Evolutionary conservation across 2,113 vertebrate genomes (phyloP), one percentile per base, ranked within the genome.

Genomic region (Urocitellus parryii): DNA sequence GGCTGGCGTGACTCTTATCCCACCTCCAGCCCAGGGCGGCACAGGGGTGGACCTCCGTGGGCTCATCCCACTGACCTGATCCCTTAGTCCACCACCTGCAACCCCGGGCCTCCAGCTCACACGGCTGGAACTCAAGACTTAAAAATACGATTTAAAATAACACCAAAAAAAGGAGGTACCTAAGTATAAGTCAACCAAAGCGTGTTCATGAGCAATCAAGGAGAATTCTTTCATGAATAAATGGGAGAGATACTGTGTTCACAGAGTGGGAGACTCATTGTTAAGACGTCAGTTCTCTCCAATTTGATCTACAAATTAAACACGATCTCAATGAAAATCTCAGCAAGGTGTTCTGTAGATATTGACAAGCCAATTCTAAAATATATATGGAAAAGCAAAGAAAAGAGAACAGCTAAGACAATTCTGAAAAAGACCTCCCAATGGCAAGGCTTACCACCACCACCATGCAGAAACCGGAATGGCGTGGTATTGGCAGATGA

Each of bases 231-330:
- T 72, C 22, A 4, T 8, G 17, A 45, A 20, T 11, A 22, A 58
- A n/a, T 14, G 20, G 65, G n/a, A 37, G 80, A 29, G 0, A 4
- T 0, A 17, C 85, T 25, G 37, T 10, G 32, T 14, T 25, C 16
- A 0, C 0, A 9, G 48, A 11, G 1, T 0, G 18, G 73, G 25
- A 79, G 1, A 8, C 37, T n/a, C 37, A 1, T 4, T 20, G 14
- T 22, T 13, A 18, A 29, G 73, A 25, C 13, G 67, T 2, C 85
- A 22, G 0, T n/a, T n/a, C n/a, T 51, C 22, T 18, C 74, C 56
- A 68, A 12, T 22, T 5, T 13, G 45, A 25, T 25, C 84, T 51
- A 9, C 1, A n/a, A 18, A 53, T 65, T 81, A 65, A 63, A 90
- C 45, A 53, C 10, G 9, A 85, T 61, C 81, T 65, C 37, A 27